These are phyloP conservation scores for Heteropelma amictum DNA, from an alignment of 2,888 invertebrate species.

Conservation along the genomic window DNA sequence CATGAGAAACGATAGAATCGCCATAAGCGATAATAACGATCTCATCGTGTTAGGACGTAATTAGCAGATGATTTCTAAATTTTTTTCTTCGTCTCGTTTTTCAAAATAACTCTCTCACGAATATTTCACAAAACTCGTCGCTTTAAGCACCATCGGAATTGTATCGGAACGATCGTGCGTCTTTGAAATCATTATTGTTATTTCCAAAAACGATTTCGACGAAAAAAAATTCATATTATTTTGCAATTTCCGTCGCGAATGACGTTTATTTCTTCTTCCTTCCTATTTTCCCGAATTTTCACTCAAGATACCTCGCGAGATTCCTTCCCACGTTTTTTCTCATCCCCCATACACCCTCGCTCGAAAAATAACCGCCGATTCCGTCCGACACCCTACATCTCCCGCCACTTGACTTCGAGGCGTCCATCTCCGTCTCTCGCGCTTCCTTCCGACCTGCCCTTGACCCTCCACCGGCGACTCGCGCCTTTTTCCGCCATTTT, in stretches of 20 bases:
- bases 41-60: slow-evolving; percentile 41
- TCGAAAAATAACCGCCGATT: background rate
- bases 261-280: background rate
- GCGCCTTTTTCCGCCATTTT: background rate
- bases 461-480: slow-evolving; percentile 2
- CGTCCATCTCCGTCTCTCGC: background rate
- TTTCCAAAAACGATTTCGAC: background rate
- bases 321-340: background rate
- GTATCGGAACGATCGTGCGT: background rate
- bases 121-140: too few species aligned
- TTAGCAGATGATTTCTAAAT: background rate
- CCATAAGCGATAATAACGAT: slow-evolving; percentile 40
- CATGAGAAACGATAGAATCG: slow-evolving; percentile 51
- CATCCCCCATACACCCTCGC: background rate
- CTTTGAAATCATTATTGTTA: background rate
- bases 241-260: too few species aligned
- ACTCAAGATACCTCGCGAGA: background rate
- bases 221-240: too few species aligned
- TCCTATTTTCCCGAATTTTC: background rate
- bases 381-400: slow-evolving; percentile 1
- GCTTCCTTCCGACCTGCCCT: background rate
- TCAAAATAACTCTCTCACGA: background rate
- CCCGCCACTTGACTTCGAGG: background rate
- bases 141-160: too few species aligned
- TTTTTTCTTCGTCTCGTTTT: background rate